These are phyloP conservation scores for Odontocerum albicorne DNA, from an alignment of 2,888 invertebrate species.

Conservation along the genomic window DNA sequence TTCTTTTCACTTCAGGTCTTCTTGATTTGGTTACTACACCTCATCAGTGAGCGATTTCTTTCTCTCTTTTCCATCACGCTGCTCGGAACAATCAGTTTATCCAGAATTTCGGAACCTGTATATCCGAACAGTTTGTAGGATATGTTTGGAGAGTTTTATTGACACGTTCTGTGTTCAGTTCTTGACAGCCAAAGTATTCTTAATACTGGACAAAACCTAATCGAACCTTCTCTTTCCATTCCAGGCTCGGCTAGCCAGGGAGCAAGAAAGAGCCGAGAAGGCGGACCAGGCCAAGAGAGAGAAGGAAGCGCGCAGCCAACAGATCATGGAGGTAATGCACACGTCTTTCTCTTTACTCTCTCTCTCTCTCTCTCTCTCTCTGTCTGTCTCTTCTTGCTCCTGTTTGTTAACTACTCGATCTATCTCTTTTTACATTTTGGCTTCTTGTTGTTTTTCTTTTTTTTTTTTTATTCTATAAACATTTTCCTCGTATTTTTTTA, in stretches of 20 bases:
- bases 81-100: no score
- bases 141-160: no score
- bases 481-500: not conserved
- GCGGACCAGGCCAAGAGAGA: conserved; percentile 82
- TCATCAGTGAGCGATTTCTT: no score
- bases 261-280: conserved; percentile 78
- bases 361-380: conserved; percentile 29
- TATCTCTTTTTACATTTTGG: not conserved
- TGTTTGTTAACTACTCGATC: not conserved
- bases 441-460: not conserved
- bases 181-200: no score
- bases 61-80: no score
- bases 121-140: no score
- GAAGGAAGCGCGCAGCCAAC: conserved; percentile 80
- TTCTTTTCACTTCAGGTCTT: no score
- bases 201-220: no score
- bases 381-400: not conserved
- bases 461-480: not conserved
- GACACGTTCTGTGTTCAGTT: no score
- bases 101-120: no score
- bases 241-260: conserved; percentile 63
- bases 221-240: no score
- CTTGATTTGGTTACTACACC: no score
- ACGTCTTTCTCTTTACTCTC: not conserved
- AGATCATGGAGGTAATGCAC: conserved; percentile 78